These are phyloP conservation scores for Callyntrura sp. DNA, from an alignment of 2,888 invertebrate species.

Conservation along the genomic window DNA sequence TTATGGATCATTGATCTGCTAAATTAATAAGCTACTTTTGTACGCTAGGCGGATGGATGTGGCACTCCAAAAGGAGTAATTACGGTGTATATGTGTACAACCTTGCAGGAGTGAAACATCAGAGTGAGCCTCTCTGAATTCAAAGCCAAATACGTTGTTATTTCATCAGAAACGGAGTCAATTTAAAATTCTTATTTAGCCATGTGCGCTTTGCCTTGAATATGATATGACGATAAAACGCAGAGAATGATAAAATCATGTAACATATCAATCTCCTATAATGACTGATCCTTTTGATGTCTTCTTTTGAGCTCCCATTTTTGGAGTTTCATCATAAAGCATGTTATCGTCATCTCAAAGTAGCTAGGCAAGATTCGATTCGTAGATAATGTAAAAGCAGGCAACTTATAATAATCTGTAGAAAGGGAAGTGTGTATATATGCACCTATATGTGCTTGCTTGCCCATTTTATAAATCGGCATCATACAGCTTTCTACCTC, in stretches of 20 bases:
- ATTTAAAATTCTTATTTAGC: slow-evolving; percentile 21
- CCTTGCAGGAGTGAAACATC: background rate
- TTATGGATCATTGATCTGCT: slow-evolving; percentile 54
- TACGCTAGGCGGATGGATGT: background rate
- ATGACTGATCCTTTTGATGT: slow-evolving; percentile 67
- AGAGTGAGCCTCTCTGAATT: background rate
- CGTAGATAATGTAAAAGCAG: slow-evolving; percentile 23
- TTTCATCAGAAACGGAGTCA: background rate
- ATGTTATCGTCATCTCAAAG: slow-evolving; percentile 37
- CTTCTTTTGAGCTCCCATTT: slow-evolving; percentile 71
- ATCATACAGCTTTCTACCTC: background rate
- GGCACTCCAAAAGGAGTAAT: background rate
- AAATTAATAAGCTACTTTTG: slow-evolving; percentile 46
- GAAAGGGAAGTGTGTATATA: background rate
- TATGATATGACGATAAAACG: slow-evolving; percentile 24
- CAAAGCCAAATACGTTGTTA: slow-evolving; percentile 1
- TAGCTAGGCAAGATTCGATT: slow-evolving; percentile 40
- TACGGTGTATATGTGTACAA: background rate
- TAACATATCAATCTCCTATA: slow-evolving; percentile 63
- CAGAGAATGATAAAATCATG: slow-evolving; percentile 66
- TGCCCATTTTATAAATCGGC: background rate
- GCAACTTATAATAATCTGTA: background rate
- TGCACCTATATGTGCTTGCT: too few relatives aligned
- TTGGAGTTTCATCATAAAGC: slow-evolving; percentile 56
- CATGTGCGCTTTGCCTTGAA: slow-evolving; percentile 64